A percentile compares a stretch with the other conserved stretches of the same genome.
Conservation (phyloP, 1,140 invertebrate species). For the Luehdorfia chinensis region DNA sequence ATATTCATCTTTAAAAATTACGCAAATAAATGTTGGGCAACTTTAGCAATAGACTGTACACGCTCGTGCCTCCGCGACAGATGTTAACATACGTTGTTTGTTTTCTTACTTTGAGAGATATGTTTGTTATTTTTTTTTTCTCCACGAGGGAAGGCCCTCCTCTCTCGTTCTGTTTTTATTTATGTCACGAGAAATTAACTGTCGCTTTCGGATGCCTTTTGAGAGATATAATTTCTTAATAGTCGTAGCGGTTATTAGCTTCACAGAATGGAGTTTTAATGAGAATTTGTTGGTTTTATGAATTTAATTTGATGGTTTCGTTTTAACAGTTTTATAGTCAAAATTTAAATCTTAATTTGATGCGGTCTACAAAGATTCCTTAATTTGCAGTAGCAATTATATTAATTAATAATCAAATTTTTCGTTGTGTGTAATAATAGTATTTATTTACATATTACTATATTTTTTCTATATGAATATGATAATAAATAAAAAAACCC, state of each 20-base stretch:
- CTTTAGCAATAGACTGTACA: constrained; percentile 29
- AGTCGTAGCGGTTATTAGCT: constrained; percentile 35
- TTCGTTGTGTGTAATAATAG: too few species aligned
- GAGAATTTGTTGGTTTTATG: constrained; percentile 12
- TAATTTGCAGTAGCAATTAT: too few species aligned
- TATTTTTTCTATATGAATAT: too few species aligned
- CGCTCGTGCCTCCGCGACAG: constrained; percentile 61
- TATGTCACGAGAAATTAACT: constrained; percentile 69
- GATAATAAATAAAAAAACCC: too few species aligned
- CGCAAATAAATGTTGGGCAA: constrained; percentile 1
- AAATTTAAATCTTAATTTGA: constrained; percentile 6
- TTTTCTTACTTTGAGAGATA: constrained; percentile 70
- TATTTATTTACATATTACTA: too few species aligned
- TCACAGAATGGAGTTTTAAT: constrained; percentile 14
- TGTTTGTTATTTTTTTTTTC: constrained; percentile 68
- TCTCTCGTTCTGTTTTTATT: constrained; percentile 57
- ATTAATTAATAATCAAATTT: too few species aligned
- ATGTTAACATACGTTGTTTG: constrained; percentile 74
- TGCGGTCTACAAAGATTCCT: constrained; percentile 4
- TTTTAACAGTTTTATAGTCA: constrained; percentile 2
- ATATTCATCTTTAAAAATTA: too few species aligned
- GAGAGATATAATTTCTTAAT: constrained; percentile 53
- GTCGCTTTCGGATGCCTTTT: constrained; percentile 36
- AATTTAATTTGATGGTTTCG: constrained; percentile 9
- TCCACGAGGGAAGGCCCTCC: constrained; percentile 33